A percentile compares a stretch with the other conserved stretches of the same genome.
These are phyloP conservation scores for Oligia latruncula DNA, from an alignment of 2,888 invertebrate genomes.

Conservation along the genomic window DNA sequence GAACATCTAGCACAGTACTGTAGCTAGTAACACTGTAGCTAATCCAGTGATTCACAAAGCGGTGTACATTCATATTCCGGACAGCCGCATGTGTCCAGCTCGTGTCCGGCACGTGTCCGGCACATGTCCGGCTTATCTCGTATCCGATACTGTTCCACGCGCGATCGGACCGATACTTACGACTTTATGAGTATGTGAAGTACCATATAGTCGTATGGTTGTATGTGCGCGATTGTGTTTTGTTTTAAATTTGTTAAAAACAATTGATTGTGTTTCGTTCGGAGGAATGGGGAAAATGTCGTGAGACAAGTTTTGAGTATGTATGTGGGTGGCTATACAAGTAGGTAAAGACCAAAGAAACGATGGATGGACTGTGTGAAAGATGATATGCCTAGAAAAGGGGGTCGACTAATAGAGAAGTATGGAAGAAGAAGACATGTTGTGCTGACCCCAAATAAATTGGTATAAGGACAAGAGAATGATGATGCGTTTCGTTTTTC, in stretches of 20 bases:
- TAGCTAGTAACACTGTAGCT: constrained; percentile 37
- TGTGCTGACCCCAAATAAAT: background rate
- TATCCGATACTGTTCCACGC: constrained; percentile 61
- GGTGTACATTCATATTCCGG: constrained; percentile 51
- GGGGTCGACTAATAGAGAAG: background rate
- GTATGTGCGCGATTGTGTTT: constrained; percentile 26
- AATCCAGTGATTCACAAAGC: constrained; percentile 60
- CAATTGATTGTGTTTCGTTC: background rate
- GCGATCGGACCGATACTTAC: constrained; percentile 47
- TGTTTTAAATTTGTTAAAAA: constrained; percentile 9
- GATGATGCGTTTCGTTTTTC: constrained; percentile 14
- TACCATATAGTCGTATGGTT: background rate
- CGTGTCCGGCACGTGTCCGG: constrained; percentile 40
- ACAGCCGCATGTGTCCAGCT: constrained; percentile 61
- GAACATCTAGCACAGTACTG: constrained; percentile 9
- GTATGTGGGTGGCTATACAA: background rate
- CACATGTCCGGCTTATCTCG: constrained; percentile 67
- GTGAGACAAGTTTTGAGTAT: background rate
- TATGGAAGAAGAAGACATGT: background rate
- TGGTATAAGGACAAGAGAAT: background rate
- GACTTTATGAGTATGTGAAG: constrained; percentile 17
- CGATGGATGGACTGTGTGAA: background rate
- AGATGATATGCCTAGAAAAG: background rate
- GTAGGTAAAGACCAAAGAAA: background rate
- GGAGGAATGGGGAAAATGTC: background rate